Evolutionary conservation across 1,140 invertebrate species (phyloP).

Genomic region (Pseudomyrmex cubaensis): DNA sequence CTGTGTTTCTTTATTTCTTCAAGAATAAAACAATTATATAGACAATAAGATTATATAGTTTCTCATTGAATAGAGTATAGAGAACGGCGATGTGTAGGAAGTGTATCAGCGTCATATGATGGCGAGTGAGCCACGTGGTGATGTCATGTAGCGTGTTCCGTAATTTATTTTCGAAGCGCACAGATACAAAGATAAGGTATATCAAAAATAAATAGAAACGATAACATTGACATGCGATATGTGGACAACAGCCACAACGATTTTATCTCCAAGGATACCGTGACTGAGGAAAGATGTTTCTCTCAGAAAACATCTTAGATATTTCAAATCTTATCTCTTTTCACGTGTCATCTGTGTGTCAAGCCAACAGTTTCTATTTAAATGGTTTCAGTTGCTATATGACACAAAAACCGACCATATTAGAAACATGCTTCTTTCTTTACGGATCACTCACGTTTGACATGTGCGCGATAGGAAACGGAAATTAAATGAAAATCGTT

Average conservation of each 20-base stretch:
- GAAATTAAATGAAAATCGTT: slow-evolving; percentile 76
- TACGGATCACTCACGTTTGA: slow-evolving; percentile 33
- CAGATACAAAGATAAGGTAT: slow-evolving; percentile 30
- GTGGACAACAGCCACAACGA: background rate
- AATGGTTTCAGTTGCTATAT: slow-evolving; percentile 14
- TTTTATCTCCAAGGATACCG: background rate
- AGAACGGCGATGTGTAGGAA: background rate
- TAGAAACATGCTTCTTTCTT: slow-evolving; percentile 46
- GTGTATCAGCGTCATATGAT: slow-evolving; percentile 23
- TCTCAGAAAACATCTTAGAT: background rate
- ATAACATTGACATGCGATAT: background rate
- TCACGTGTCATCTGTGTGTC: slow-evolving; percentile 5
- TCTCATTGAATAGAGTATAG: slow-evolving; percentile 1
- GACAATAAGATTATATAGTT: background rate
- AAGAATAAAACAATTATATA: background rate
- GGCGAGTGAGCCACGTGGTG: slow-evolving; percentile 29
- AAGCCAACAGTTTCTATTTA: slow-evolving; percentile 19
- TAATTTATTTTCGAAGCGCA: slow-evolving; percentile 22
- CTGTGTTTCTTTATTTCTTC: background rate
- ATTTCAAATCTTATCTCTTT: slow-evolving; percentile 34
- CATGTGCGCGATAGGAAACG: slow-evolving; percentile 63
- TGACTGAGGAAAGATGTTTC: background rate
- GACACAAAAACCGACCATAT: slow-evolving; percentile 32
- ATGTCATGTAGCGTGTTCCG: slow-evolving; percentile 17
- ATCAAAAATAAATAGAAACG: background rate